These are phyloP conservation scores for Brachyptera risi DNA, from an alignment of 2,888 invertebrate genomes.

Conservation along the genomic window DNA sequence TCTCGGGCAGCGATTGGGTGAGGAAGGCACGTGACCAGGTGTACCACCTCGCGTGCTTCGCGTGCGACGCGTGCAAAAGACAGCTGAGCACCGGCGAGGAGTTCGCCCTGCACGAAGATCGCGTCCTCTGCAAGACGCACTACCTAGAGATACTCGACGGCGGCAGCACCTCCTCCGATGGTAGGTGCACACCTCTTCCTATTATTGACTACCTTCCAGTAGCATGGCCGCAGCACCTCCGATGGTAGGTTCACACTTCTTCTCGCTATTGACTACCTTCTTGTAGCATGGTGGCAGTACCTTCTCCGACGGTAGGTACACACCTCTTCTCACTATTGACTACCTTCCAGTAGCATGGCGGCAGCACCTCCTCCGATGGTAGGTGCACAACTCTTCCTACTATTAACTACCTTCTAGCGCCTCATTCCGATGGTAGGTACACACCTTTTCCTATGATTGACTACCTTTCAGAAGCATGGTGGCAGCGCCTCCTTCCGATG, in stretches of 20 bases:
- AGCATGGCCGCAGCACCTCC: too few species aligned
- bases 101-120: conserved; percentile 92
- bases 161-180: conserved; percentile 81
- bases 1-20: conserved; percentile 97
- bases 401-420: too few species aligned
- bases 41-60: conserved; percentile 98
- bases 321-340: too few species aligned
- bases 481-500: conserved; percentile 78
- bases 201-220: too few species aligned
- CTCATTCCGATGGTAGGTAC: too few species aligned
- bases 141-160: conserved; percentile 89
- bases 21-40: conserved; percentile 90
- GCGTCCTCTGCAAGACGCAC: conserved; percentile 95
- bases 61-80: conserved; percentile 92
- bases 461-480: too few species aligned
- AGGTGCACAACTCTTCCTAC: too few species aligned
- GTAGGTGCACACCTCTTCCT: conserved; percentile 48
- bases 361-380: too few species aligned
- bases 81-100: conserved; percentile 94
- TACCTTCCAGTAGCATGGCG: too few species aligned
- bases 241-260: too few species aligned
- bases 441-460: background rate
- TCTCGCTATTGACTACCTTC: too few species aligned
- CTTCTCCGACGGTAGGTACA: too few species aligned
- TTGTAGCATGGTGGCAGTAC: conserved; percentile 91